Evolutionary conservation across 92 coral and sea anemone genomes (phyloP).

Genomic region (Micromussa lordhowensis): DNA sequence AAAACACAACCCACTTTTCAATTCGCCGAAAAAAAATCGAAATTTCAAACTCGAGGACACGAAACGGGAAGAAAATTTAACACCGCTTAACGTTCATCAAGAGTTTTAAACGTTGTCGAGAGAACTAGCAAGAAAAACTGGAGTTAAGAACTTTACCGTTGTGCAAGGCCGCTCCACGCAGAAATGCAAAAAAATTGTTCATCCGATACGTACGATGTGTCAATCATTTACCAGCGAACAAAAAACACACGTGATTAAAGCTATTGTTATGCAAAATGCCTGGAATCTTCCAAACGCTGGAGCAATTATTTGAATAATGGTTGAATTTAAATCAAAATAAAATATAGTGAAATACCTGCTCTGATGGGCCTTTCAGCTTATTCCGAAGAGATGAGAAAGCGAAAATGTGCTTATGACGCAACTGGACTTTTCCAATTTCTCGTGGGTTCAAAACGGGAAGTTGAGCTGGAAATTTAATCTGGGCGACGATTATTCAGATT

Average conservation of each 20-base stretch:
- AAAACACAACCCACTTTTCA: constrained; percentile 87
- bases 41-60: constrained; percentile 21
- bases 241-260: constrained; percentile 49
- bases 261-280: constrained; percentile 44
- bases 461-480: constrained; percentile 37
- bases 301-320: constrained; percentile 44
- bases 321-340: constrained; percentile 36
- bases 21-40: constrained; percentile 72
- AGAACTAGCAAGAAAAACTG: constrained; percentile 34
- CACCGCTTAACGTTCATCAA: constrained; percentile 28
- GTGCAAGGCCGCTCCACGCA: constrained; percentile 44
- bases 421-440: background rate
- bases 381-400: background rate
- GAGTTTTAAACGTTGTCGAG: constrained; percentile 16
- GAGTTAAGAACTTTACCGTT: constrained; percentile 45
- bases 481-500: constrained; percentile 38
- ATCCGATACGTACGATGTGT: constrained; percentile 51
- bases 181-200: constrained; percentile 60
- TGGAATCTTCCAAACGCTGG: constrained; percentile 40
- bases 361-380: background rate
- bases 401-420: background rate
- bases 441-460: background rate
- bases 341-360: constrained; percentile 22
- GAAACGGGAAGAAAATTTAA: constrained; percentile 39
- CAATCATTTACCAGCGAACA: constrained; percentile 52